Percentiles rank a stretch among this genome's conserved stretches.
phyloP scores from a whole-genome alignment of 2,797 vertebrate genomes.

The Scyliorhinus canicula region DNA sequence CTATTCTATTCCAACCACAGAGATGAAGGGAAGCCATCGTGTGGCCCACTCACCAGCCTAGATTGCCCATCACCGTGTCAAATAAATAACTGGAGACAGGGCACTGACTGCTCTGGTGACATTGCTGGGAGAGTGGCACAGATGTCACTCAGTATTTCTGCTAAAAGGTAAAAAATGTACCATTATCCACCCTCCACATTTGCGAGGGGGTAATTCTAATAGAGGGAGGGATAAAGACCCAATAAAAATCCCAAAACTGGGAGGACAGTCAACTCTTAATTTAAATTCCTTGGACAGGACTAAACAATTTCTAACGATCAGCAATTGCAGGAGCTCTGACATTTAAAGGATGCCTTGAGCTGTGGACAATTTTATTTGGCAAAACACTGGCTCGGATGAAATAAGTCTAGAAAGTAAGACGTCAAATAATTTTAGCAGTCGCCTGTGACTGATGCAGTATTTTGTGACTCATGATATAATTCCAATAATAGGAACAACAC shows the following conservation, averaged over 20 bases:
- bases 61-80: too few relatives aligned
- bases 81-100: not conserved
- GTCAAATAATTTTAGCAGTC: not conserved
- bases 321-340: not conserved
- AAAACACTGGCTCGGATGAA: not conserved
- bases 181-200: too few relatives aligned
- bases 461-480: not conserved
- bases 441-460: not conserved
- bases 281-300: not conserved
- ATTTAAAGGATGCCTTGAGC: not conserved
- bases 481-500: not conserved
- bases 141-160: not conserved
- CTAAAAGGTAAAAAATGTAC: too few relatives aligned
- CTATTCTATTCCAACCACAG: too few relatives aligned
- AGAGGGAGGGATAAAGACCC: not conserved
- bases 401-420: not conserved
- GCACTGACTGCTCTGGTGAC: not conserved
- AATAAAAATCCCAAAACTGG: too few relatives aligned
- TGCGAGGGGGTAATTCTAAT: not conserved
- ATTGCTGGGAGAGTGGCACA: too few relatives aligned
- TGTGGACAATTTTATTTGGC: not conserved
- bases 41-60: too few relatives aligned
- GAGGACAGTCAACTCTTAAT: not conserved
- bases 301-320: not conserved
- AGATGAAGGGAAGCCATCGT: too few relatives aligned